A percentile compares a stretch with the other conserved stretches of the same genome.
Evolutionary conservation across 2,888 invertebrate species (phyloP).

Genomic region (Eupithecia abbreviata): DNA sequence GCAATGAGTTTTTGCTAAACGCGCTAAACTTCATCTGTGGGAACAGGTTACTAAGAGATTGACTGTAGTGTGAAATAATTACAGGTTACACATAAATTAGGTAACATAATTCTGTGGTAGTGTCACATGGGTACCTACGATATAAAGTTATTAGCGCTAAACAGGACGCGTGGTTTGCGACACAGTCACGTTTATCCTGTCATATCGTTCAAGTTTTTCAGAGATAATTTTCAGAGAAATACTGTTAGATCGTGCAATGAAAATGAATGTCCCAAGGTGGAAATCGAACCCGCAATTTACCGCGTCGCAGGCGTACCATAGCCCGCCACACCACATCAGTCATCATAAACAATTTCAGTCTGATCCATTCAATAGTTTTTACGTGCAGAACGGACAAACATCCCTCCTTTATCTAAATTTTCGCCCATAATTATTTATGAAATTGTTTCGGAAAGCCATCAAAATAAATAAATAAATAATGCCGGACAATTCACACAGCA

Average conservation of each 20-base stretch:
- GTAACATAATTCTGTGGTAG: neutral
- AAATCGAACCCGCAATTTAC: too few relatives aligned
- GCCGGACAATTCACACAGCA: too few relatives aligned
- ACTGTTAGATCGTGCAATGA: too few relatives aligned
- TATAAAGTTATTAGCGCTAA: neutral
- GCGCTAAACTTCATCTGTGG: neutral
- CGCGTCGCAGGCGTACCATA: too few relatives aligned
- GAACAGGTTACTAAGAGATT: neutral
- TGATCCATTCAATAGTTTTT: too few relatives aligned
- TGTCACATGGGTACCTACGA: neutral
- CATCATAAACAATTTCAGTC: too few relatives aligned
- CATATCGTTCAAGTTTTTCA: neutral
- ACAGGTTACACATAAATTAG: neutral
- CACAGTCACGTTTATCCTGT: neutral
- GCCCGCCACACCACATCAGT: too few relatives aligned
- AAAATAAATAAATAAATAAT: too few relatives aligned
- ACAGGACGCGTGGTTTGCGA: neutral
- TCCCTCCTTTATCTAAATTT: neutral
- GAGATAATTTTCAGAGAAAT: too few relatives aligned
- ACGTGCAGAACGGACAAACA: neutral
- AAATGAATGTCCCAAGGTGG: too few relatives aligned
- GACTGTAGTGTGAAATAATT: neutral
- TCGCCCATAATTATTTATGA: neutral
- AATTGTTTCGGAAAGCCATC: too few relatives aligned
- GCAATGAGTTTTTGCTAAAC: neutral